Conservation (phyloP, 2,888 invertebrate genomes). For the Trichogramma dendrolimi region DNA sequence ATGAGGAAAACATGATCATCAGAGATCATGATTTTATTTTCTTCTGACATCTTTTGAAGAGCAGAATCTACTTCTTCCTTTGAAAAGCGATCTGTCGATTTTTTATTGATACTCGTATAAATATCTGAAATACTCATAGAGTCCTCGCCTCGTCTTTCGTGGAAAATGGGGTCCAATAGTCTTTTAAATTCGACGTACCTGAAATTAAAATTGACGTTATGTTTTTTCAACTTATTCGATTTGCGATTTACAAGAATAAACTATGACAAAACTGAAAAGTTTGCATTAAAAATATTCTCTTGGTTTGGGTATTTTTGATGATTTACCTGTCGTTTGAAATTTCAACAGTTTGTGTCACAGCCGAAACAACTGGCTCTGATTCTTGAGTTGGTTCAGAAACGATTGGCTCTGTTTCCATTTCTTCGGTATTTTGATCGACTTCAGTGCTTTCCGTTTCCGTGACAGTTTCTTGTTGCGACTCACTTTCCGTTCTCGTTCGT, state of each 20-base stretch:
- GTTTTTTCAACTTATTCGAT: conserved; percentile 10
- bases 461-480: no score
- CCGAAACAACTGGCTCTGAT: no score
- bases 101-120: conserved; percentile 62
- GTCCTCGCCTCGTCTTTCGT: conserved; percentile 67
- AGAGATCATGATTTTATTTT: conserved; percentile 88
- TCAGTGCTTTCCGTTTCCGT: no score
- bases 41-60: conserved; percentile 76
- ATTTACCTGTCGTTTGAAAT: conserved; percentile 51
- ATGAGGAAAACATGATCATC: conserved; percentile 81
- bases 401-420: conserved; percentile 45
- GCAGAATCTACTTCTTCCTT: conserved; percentile 73
- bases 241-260: not conserved
- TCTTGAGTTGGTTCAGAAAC: no score
- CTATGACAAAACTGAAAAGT: not conserved
- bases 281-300: not conserved
- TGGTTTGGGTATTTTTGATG: conserved; percentile 4
- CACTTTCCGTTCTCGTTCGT: not conserved
- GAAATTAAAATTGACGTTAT: conserved; percentile 26
- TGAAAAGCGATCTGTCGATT: conserved; percentile 61
- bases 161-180: conserved; percentile 71
- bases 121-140: conserved; percentile 67
- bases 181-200: conserved; percentile 68
- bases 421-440: conserved; percentile 46
- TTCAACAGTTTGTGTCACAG: conserved; percentile 23